phyloP scores from a whole-genome alignment of 2,113 vertebrate genomes.

The Eleginops maclovinus region DNA sequence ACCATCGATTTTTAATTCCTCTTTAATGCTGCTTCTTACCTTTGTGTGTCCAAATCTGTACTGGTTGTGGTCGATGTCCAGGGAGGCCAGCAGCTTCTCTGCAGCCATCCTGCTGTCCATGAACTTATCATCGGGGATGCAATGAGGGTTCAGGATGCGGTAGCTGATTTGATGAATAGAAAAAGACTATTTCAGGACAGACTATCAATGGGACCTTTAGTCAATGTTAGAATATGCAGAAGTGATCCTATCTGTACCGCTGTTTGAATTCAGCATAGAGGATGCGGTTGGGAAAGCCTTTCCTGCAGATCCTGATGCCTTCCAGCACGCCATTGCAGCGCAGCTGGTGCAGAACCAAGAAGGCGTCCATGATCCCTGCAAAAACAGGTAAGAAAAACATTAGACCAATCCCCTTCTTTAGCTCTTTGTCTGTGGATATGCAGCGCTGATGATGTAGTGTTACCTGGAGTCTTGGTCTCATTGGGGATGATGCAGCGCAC shows the following conservation, averaged over 20 bases:
- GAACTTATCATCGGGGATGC: constrained; percentile 94
- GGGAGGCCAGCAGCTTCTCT: constrained; percentile 86
- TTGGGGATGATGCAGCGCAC: constrained; percentile 96
- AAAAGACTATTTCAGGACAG: background rate
- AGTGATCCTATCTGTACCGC: constrained; percentile 70
- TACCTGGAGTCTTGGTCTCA: constrained; percentile 94
- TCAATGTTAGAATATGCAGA: background rate
- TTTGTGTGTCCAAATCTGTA: constrained; percentile 90
- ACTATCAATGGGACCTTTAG: background rate
- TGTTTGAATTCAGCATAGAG: constrained; percentile 88
- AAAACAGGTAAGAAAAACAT: background rate
- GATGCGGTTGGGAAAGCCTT: constrained; percentile 89
- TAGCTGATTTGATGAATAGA: constrained; percentile 82
- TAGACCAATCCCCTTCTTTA: background rate
- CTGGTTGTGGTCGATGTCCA: constrained; percentile 87
- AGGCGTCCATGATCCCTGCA: constrained; percentile 87
- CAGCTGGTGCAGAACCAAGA: constrained; percentile 89
- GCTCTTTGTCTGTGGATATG: too few species aligned
- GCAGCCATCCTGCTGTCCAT: constrained; percentile 92
- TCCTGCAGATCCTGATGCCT: constrained; percentile 90
- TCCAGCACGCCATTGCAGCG: constrained; percentile 89
- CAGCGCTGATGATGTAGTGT: background rate
- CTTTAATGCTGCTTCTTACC: constrained; percentile 66
- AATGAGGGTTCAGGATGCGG: constrained; percentile 92
- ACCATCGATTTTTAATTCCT: background rate